A percentile compares a stretch with the other conserved stretches of the same genome.
These are phyloP conservation scores for Psophia crepitans DNA, from an alignment of 2,113 vertebrate species.

Conservation along the genomic window DNA sequence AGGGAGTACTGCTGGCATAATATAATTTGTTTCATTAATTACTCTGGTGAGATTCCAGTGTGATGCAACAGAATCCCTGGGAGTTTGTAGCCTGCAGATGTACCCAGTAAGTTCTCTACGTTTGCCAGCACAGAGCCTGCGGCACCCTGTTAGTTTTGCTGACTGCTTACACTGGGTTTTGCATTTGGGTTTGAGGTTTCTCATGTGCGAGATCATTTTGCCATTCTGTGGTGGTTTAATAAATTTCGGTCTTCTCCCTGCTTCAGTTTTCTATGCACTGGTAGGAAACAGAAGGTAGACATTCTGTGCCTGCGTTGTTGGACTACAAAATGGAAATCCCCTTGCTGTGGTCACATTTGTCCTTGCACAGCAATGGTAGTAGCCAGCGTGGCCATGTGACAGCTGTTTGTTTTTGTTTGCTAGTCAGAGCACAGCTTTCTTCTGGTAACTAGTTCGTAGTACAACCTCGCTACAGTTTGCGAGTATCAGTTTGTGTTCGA, in stretches of 20 bases:
- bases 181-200: not conserved
- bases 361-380: not conserved
- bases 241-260: not conserved
- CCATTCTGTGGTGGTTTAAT: not conserved
- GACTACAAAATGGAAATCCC: not conserved
- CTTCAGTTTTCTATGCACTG: not conserved
- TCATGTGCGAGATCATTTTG: not conserved
- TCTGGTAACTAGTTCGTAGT: not conserved
- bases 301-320: not conserved
- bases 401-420: not conserved
- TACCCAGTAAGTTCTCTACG: not conserved
- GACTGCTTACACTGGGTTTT: not conserved
- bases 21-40: not conserved
- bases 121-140: not conserved
- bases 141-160: not conserved
- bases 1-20: not conserved
- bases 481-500: not conserved
- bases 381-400: not conserved
- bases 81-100: slow-evolving; percentile 16
- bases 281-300: not conserved
- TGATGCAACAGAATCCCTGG: not conserved
- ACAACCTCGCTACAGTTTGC: not conserved
- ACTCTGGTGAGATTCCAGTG: not conserved
- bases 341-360: not conserved
- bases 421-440: not conserved